These are phyloP conservation scores for Tholera decimalis DNA, from an alignment of 2,888 invertebrate species.

Conservation along the genomic window DNA sequence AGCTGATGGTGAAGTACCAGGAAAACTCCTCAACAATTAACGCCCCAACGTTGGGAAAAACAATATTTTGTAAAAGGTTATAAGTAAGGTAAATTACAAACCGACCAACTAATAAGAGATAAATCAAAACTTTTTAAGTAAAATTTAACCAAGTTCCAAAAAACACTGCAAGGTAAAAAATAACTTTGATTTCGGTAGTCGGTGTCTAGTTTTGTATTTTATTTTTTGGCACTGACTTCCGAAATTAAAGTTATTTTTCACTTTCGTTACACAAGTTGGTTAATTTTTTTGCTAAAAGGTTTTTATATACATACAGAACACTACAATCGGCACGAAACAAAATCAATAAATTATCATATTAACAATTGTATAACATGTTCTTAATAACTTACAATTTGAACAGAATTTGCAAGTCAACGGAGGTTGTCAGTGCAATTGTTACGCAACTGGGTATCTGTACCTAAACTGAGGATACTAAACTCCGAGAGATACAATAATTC, in stretches of 20 bases:
- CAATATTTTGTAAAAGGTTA: too few relatives aligned
- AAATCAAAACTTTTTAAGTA: too few relatives aligned
- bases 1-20: too few relatives aligned
- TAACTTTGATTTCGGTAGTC: too few relatives aligned
- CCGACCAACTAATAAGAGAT: too few relatives aligned
- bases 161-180: too few relatives aligned
- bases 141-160: too few relatives aligned
- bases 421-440: background rate
- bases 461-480: background rate
- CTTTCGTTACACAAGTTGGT: background rate
- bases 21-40: too few relatives aligned
- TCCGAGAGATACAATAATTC: conserved; percentile 5
- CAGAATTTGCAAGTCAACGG: background rate
- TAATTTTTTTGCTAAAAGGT: background rate
- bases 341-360: background rate
- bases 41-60: too few relatives aligned
- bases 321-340: background rate
- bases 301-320: background rate
- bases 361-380: background rate
- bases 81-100: too few relatives aligned
- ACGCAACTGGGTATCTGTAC: background rate
- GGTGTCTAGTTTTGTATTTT: too few relatives aligned
- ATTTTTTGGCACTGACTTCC: too few relatives aligned
- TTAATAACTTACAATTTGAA: background rate
- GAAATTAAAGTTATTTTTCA: background rate